Evolutionary conservation across 1,140 invertebrate genomes (phyloP).

Genomic region (Lasioglossum albipes): DNA sequence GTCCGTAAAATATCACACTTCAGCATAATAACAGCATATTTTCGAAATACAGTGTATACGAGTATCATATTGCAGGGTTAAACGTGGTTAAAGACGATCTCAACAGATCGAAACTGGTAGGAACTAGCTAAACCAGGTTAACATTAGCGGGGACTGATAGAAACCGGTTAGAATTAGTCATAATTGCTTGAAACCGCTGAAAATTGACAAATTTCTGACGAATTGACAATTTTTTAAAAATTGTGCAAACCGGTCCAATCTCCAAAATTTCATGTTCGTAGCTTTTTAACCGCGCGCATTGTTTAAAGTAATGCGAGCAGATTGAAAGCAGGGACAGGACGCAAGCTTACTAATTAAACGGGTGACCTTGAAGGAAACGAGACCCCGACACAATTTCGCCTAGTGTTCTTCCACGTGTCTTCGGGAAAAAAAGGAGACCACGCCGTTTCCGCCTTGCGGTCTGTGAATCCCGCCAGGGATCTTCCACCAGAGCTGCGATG

Average conservation of each 20-base stretch:
- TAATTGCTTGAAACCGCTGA: background rate
- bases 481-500: conserved; percentile 1
- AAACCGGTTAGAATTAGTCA: too few relatives aligned
- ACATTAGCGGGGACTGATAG: too few relatives aligned
- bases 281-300: background rate
- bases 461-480: background rate
- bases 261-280: background rate
- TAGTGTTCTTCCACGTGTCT: background rate
- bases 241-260: background rate
- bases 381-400: background rate
- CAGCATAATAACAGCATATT: too few relatives aligned
- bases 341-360: background rate
- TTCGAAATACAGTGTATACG: too few relatives aligned
- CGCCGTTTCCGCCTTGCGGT: background rate
- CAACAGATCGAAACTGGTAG: too few relatives aligned
- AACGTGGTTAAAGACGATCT: too few relatives aligned
- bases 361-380: background rate
- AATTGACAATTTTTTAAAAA: too few relatives aligned
- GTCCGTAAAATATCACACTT: too few relatives aligned
- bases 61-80: too few relatives aligned
- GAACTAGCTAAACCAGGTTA: too few relatives aligned
- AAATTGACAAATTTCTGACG: background rate
- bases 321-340: background rate
- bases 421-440: background rate
- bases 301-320: background rate